These are phyloP conservation scores for Ciconia maguari DNA, from an alignment of 2,113 vertebrate genomes.

Conservation along the genomic window DNA sequence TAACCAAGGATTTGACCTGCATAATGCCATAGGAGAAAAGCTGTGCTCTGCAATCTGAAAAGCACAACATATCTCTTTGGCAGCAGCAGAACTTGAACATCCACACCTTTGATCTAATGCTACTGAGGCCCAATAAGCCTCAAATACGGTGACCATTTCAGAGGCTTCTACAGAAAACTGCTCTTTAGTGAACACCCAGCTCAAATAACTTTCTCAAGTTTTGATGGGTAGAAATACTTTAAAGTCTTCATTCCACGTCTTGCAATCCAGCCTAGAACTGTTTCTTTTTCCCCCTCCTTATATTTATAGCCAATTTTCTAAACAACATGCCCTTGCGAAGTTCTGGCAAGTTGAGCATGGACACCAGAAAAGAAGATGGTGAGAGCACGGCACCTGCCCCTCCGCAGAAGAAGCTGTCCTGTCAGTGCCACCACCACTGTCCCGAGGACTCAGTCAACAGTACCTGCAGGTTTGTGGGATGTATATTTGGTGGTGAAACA, in stretches of 20 bases:
- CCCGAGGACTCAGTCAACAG: constrained; percentile 91
- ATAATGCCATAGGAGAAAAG: background rate
- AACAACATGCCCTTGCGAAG: constrained; percentile 87
- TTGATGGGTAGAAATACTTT: background rate
- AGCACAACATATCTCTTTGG: background rate
- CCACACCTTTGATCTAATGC: background rate
- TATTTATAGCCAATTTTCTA: constrained; percentile 77
- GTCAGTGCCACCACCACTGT: constrained; percentile 92
- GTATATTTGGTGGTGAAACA: background rate
- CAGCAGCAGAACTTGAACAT: background rate
- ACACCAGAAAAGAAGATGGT: constrained; percentile 78
- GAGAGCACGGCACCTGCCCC: constrained; percentile 80
- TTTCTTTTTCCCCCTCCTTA: background rate
- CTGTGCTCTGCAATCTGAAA: background rate
- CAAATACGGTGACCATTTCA: background rate
- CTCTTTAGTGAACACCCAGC: background rate
- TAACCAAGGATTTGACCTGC: background rate
- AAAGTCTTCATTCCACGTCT: background rate
- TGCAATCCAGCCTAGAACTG: background rate
- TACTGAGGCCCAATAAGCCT: background rate
- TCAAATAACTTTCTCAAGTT: background rate
- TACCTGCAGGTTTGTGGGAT: constrained; percentile 89
- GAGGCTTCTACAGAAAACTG: background rate
- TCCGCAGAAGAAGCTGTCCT: constrained; percentile 83
- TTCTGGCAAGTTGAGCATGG: constrained; percentile 81